Base-by-base conservation (phyloP, 2,888 invertebrate genomes). In the Rotaria macrura region DNA sequence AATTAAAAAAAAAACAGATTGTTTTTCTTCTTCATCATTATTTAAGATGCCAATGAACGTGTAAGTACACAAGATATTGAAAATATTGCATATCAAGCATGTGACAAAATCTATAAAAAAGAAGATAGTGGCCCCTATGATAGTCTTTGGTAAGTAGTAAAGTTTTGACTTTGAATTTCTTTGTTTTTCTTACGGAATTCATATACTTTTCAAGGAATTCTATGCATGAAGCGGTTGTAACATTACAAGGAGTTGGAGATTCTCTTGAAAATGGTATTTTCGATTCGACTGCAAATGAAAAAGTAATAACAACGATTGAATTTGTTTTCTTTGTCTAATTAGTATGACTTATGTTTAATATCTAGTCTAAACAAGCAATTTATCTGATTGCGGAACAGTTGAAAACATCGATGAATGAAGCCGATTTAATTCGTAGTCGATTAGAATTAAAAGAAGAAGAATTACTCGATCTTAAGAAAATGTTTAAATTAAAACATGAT, bases 391-490 rank as follows among this genome's bases (percentile, higher is more conserved):
- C 98, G 0, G 94, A 95, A 89, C 92, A 94, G 6, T 94, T 97
- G n/a, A 96, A 96, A 92, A 95, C 95, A 87, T 97, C 97, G 91
- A 92, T 97, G 47, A 96, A 96, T 88, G 97, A 98, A 94, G 87
- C 96, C 93, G 93, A 95, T 94, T 87, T 92, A 85, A 89, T 93
- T 87, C 94, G 95, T 87, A 94, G 95, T 89, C 95, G 95, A 89
- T 91, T 99, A 88, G 96, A 97, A 91, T 94, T 94, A 88, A 95
- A 96, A 89, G 98, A 99, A 88, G 94, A 94, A 0, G 96, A 97
- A 88, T 94, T 98, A 86, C 94, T 95, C 87, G 97, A 97, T 89
- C 92, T 97, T 23, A 94, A 94, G 91, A 93, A 95, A 89, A 93
- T 94, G 1, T 91, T 97, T 38, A 95, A 96, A 92, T 93, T 94